Percentiles rank a stretch among this genome's conserved stretches.
These are phyloP conservation scores for Callinectes sapidus DNA, from an alignment of 2,888 invertebrate species.

Conservation along the genomic window DNA sequence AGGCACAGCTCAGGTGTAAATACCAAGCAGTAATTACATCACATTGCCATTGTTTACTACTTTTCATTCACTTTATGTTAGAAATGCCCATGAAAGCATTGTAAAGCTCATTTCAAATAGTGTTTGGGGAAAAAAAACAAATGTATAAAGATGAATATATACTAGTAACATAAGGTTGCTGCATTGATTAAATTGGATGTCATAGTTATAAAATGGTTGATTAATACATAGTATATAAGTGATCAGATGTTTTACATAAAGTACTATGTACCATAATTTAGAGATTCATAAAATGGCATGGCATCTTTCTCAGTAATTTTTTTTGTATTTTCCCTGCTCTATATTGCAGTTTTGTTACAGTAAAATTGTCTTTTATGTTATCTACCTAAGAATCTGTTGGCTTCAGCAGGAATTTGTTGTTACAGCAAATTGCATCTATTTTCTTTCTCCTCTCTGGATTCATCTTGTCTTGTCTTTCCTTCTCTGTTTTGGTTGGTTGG, in stretches of 20 bases:
- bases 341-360: background rate
- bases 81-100: background rate
- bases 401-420: background rate
- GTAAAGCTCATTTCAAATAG: background rate
- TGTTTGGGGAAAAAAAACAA: background rate
- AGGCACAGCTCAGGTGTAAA: constrained; percentile 73
- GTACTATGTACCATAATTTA: background rate
- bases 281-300: background rate
- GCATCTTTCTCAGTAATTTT: background rate
- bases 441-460: background rate
- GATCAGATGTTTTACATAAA: background rate
- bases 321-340: background rate
- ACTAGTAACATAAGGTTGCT: background rate
- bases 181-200: background rate
- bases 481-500: constrained; percentile 48
- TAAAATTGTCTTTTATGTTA: background rate
- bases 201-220: background rate
- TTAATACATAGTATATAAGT: background rate
- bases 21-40: background rate
- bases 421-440: background rate
- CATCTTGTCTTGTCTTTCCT: constrained; percentile 41
- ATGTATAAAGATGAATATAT: background rate
- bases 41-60: background rate
- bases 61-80: background rate
- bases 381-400: background rate